Evolutionary conservation across 2,888 invertebrate species (phyloP), one percentile per base, ranked within the genome.

Genomic region (Platycheirus rosarum): DNA sequence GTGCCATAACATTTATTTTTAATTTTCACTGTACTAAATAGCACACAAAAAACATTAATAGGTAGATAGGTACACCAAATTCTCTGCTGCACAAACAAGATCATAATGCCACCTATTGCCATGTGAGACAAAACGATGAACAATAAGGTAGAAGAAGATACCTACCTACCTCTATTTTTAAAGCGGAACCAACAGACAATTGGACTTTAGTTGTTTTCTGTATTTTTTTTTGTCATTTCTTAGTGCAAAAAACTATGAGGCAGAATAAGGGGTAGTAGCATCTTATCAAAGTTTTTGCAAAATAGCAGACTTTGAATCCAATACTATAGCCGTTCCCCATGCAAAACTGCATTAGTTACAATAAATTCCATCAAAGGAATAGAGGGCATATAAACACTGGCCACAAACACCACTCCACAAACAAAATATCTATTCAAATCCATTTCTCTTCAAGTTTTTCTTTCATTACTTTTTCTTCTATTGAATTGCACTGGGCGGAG

Each of bases 51-150:
- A 9, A 37, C 37, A 37, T n/a, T 9, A 13, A 4, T 13, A 40
- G 2, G 2, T 40, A n/a, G 9, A 32, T n/a, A 32, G 9, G 53
- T 53, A 53, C 35, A 35, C 18, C 32, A 35, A 35, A 53, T 55
- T 37, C 55, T 68, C 53, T 62, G 40, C 71, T 66, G 66, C 77
- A 77, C 82, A 77, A 82, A 82, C 77, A 73, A 77, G 82, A 77
- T 77, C 77, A 77, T 77, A 82, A n/a, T n/a, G n/a, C n/a, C n/a
- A n/a, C n/a, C n/a, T n/a, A n/a, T n/a, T 73, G 68, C 71, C 82
- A 77, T 77, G 82, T 77, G 77, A 82, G 68, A 82, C 82, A 82
- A 77, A 82, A 77, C 82, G 82, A 68, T 68, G 76, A 82, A 77
- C 77, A 71, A 63, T 71, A 57, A 26, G 16, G 44, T 29, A 65